Evolutionary conservation across 2,113 vertebrate species (phyloP).

Genomic region (Corythaeola cristata): DNA sequence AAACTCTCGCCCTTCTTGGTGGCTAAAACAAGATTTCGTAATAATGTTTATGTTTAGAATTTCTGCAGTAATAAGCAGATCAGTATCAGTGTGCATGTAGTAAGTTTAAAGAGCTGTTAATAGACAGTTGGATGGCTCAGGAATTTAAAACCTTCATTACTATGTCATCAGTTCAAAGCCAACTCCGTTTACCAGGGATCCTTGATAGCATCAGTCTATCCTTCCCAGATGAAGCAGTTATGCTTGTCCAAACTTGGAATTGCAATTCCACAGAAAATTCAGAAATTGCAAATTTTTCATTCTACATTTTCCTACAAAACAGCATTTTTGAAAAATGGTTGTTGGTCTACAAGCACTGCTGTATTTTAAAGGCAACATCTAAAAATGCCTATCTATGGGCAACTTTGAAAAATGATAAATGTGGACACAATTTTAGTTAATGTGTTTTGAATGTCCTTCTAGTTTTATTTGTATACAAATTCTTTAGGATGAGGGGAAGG

Average conservation of each 20-base stretch:
- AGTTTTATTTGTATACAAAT: neutral
- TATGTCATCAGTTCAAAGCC: slow-evolving; percentile 54
- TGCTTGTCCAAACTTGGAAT: slow-evolving; percentile 38
- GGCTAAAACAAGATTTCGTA: slow-evolving; percentile 34
- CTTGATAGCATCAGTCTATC: slow-evolving; percentile 35
- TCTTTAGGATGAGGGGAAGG: neutral
- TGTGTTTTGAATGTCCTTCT: neutral
- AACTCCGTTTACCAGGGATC: slow-evolving; percentile 8
- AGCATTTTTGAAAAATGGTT: rapidly evolving
- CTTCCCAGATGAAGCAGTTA: slow-evolving; percentile 13
- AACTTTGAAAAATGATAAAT: neutral
- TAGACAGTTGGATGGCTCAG: slow-evolving; percentile 32
- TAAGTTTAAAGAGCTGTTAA: slow-evolving; percentile 57
- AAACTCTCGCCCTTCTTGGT: neutral
- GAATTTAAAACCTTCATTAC: slow-evolving; percentile 60
- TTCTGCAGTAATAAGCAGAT: slow-evolving; percentile 68
- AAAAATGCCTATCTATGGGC: neutral
- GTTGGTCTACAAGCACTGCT: neutral
- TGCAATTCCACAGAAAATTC: slow-evolving; percentile 5
- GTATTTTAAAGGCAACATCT: neutral
- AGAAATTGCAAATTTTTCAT: neutral
- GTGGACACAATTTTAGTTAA: neutral
- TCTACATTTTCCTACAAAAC: neutral
- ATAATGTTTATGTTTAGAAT: slow-evolving; percentile 65
- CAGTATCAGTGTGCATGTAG: slow-evolving; percentile 31